Evolutionary conservation across 2,113 vertebrate genomes (phyloP).

Genomic region (Oreochromis tanganicae): DNA sequence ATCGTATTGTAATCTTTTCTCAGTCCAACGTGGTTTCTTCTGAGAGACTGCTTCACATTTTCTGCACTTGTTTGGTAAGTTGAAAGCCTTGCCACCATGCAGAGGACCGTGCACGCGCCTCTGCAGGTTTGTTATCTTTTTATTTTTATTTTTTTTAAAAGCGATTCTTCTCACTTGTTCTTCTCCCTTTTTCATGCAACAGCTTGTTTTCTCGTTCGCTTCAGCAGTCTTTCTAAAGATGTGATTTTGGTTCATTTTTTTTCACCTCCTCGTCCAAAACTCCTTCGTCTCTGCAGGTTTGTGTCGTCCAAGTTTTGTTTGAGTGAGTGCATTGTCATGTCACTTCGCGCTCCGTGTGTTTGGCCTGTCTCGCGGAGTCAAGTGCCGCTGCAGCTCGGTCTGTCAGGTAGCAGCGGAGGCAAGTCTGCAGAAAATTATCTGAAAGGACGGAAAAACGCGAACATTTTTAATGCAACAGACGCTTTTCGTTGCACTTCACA

Average conservation of each 20-base stretch:
- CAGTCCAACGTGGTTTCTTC: constrained; percentile 99
- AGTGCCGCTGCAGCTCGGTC: constrained; percentile 43
- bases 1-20: constrained; percentile 99
- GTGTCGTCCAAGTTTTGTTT: background rate
- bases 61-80: constrained; percentile 96
- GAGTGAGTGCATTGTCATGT: constrained; percentile 26
- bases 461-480: background rate
- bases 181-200: constrained; percentile 40
- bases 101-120: constrained; percentile 51
- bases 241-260: background rate
- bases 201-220: constrained; percentile 47
- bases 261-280: background rate
- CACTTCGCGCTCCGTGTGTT: background rate
- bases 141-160: background rate
- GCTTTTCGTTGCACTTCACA: background rate
- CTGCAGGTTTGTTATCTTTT: constrained; percentile 52
- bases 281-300: background rate
- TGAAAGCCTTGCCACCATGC: constrained; percentile 66
- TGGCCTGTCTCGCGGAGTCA: constrained; percentile 46
- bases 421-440: constrained; percentile 35
- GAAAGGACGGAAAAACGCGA: background rate
- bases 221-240: background rate
- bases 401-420: constrained; percentile 16
- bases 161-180: constrained; percentile 29
- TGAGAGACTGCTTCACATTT: constrained; percentile 84